Evolutionary conservation across 2,888 invertebrate genomes (phyloP), one percentile per base, ranked within the genome.

Genomic region (Diadegma fenestrale): DNA sequence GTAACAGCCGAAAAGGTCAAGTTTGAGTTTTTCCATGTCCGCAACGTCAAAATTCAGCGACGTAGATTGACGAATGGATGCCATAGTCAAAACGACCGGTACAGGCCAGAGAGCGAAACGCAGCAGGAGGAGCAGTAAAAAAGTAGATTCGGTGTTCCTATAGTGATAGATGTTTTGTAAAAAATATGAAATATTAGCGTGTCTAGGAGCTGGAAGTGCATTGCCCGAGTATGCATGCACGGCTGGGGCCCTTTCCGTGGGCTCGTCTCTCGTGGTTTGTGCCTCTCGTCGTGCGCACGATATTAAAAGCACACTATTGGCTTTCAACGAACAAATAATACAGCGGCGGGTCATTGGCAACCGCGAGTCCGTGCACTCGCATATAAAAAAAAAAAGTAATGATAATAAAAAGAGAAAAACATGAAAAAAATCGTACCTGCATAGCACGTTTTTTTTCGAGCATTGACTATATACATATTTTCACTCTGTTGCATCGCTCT

Each of bases 281-380:
- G 54, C 48, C 63, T 71, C 78, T 54, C 33, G 10, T 51, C 66
- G 54, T 26, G 73, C 77, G 30, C 76, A 45, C 79, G 75, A 82
- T 82, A 85, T 85, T 85, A 80, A 85, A 85, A 82, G 82, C 85
- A 71, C 82, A 76, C 82, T 80, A 79, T 85, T 85, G 82, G 82
- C 82, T 79, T 82, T 75, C 82, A 61, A 72, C 79, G 75, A 64
- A 80, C 82, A 79, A 85, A 85, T 85, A 82, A 85, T 82, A 79
- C 82, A 79, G 79, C 75, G 69, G 69, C 58, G 76, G 82, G 54
- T 85, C 85, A 85, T 82, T 85, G 85, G 85, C 69, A 82, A 82
- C 84, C 84, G 69, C 76, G 71, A 79, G 82, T 43, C 66, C 79
- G 71, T 75, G 76, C 66, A 82, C 26, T 72, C 61, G 37, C 45